Base-by-base conservation (phyloP, 2,797 vertebrate genomes). In the Sebastes cheni region DNA sequence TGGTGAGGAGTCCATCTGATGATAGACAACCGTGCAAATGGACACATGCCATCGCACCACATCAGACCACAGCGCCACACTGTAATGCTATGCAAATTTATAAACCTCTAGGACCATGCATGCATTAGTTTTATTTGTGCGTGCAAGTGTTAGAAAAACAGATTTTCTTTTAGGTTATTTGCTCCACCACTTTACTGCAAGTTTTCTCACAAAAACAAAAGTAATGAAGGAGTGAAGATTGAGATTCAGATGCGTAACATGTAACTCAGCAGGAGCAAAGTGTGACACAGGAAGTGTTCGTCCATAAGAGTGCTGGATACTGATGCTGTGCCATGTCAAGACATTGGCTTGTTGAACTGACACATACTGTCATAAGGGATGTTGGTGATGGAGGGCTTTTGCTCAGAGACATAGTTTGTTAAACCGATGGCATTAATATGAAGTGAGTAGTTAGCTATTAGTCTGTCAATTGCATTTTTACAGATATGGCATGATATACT, bases 1-100 rank as follows among this genome's bases (percentile, higher is more conserved):
- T 80, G 75, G 81, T 90, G 91, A 92, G 75, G 79, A 85, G 83
- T 89, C 88, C 79, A 72, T 85, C 86, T 90, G 88, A 88, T 94
- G 91, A 95, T 84, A 86, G 93, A 93, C 91, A 94, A 88, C 88
- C 90, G 79, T 92, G 90, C 88, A 92, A 91, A 93, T 90, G 89
- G 91, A 87, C 86, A 89, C 84, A 87, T 93, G 87, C 87, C 86
- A 86, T 88, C 72, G 68, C 70, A 50, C 39, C 36, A 30, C 62
- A 88, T 90, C 72, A 89, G 85, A 91, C 83, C 72, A 60, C 77
- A 80, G 76, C 75, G 54, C 75, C 30, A 75, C 65, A 80, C 61
- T 74, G 34, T 72, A 87, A 84, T 79, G 34, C 81, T 50, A 88
- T 87, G 86, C 69, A 81, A 82, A 91, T 89, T 5, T 62, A 50